phyloP scores from a whole-genome alignment of 1,140 invertebrate genomes.

The Neodiprion virginianus region DNA sequence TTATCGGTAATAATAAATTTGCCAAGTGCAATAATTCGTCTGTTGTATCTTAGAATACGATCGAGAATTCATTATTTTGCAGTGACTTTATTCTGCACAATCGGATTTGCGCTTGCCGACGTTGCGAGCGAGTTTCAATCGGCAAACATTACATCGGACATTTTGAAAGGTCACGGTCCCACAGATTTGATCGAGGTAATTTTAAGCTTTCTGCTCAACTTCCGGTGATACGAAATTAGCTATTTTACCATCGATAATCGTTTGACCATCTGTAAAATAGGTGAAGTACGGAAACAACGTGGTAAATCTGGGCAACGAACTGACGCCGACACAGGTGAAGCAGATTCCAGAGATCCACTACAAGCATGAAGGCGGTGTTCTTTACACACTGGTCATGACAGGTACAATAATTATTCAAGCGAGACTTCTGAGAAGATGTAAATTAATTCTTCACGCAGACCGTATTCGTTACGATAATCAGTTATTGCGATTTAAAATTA shows the following conservation, averaged over 20 bases:
- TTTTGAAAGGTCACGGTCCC: constrained; percentile 54
- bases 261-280: constrained; percentile 31
- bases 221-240: background rate
- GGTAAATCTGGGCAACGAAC: constrained; percentile 63
- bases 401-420: constrained; percentile 46
- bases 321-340: constrained; percentile 60
- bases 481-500: background rate
- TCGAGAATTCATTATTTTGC: constrained; percentile 14
- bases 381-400: constrained; percentile 70
- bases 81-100: constrained; percentile 44
- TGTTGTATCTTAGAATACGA: no score
- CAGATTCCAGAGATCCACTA: constrained; percentile 58
- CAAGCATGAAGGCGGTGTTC: constrained; percentile 58
- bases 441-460: background rate
- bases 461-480: background rate
- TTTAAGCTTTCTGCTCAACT: background rate
- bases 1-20: background rate
- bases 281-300: constrained; percentile 55
- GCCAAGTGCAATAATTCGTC: no score
- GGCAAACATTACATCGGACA: constrained; percentile 61
- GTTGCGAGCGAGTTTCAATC: constrained; percentile 50
- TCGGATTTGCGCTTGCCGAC: constrained; percentile 38
- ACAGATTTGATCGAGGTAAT: constrained; percentile 55
- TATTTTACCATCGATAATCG: constrained; percentile 8
- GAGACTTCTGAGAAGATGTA: background rate